A percentile compares a stretch with the other conserved stretches of the same genome.
Conservation (phyloP, 2,888 invertebrate species). For the Diadegma fenestrale region DNA sequence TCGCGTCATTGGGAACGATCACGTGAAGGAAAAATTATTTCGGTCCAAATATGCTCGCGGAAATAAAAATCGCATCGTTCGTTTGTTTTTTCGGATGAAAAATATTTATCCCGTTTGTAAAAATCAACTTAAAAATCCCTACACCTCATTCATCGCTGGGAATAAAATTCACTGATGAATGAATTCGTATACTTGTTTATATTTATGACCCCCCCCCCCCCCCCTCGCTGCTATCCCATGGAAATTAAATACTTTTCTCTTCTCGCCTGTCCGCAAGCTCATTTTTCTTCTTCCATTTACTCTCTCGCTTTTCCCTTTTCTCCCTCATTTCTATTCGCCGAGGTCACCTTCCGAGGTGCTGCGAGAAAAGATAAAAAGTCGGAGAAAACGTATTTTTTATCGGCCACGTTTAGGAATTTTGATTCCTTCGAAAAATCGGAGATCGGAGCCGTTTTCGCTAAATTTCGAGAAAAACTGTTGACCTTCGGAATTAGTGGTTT, state of each 20-base stretch:
- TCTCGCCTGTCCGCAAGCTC: conserved; percentile 27
- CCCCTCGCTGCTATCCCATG: conserved; percentile 4
- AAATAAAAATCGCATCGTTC: not conserved
- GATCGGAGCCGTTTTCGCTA: not conserved
- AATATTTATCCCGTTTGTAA: not conserved
- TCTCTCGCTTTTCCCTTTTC: conserved; percentile 20
- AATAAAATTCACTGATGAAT: conserved; percentile 26
- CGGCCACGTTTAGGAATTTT: not conserved
- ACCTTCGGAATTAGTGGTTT: no score
- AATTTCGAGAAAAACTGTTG: not conserved
- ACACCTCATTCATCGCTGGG: conserved; percentile 22
- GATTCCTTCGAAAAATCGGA: not conserved
- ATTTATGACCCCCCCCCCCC: not conserved
- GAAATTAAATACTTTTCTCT: conserved; percentile 59
- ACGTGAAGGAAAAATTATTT: not conserved
- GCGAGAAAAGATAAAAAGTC: not conserved
- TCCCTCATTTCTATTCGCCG: conserved; percentile 30
- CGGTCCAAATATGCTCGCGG: not conserved
- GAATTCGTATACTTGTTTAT: conserved; percentile 6
- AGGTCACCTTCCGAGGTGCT: conserved; percentile 6
- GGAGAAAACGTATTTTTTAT: not conserved
- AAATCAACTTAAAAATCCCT: conserved; percentile 26
- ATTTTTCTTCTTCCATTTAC: conserved; percentile 24
- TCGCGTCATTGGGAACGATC: not conserved
- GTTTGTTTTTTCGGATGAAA: not conserved